phyloP scores from a whole-genome alignment of 2,113 vertebrate species.

The Tetraodon nigroviridis region DNA sequence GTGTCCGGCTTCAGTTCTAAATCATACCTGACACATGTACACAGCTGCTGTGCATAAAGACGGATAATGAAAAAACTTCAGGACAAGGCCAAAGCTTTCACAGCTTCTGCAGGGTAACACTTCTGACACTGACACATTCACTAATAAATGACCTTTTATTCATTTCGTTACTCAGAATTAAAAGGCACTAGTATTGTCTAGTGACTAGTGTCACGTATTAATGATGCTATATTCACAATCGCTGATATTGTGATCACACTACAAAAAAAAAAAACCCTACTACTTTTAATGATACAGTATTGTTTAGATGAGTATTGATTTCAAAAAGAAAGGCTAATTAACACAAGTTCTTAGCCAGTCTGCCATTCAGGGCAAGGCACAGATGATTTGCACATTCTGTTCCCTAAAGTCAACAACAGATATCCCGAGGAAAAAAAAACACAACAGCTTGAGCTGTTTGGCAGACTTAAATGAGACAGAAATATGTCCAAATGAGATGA shows the following conservation, averaged over 20 bases:
- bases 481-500: neutral
- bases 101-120: neutral
- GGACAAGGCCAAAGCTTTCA: neutral
- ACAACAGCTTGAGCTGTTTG: neutral
- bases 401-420: neutral
- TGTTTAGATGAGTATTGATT: neutral
- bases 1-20: too few relatives aligned
- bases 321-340: constrained; percentile 1
- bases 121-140: neutral
- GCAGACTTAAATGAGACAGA: neutral
- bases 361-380: constrained; percentile 46
- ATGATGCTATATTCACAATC: neutral
- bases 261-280: too few relatives aligned
- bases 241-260: too few relatives aligned
- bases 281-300: too few relatives aligned
- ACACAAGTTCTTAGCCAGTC: neutral
- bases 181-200: constrained; percentile 39
- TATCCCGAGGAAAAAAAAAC: constrained; percentile 14
- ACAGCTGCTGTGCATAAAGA: neutral
- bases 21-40: too few relatives aligned
- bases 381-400: constrained; percentile 19
- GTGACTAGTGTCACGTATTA: neutral
- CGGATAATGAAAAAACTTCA: constrained; percentile 3
- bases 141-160: constrained; percentile 7
- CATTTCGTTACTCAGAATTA: neutral